These are phyloP conservation scores for Drosophila pseudotalamancana DNA, from an alignment of 2,888 invertebrate genomes.

Conservation along the genomic window DNA sequence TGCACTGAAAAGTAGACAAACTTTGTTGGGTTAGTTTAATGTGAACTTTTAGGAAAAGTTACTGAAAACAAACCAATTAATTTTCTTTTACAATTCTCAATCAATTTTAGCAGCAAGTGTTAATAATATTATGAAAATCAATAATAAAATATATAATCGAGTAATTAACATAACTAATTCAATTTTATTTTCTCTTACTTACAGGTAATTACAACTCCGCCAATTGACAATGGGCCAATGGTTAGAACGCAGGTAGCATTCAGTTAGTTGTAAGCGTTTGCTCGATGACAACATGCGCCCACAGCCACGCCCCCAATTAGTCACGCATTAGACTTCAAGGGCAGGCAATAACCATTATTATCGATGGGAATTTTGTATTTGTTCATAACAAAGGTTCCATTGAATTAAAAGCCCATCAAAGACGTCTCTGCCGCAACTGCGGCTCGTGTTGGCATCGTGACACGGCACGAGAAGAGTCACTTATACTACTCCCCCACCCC, in stretches of 20 bases:
- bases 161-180: conserved; percentile 30
- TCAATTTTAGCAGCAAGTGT: background rate
- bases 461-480: conserved; percentile 21
- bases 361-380: conserved; percentile 23
- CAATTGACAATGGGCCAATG: conserved; percentile 5
- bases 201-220: conserved; percentile 56
- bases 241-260: conserved; percentile 2
- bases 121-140: background rate
- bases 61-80: too few species aligned
- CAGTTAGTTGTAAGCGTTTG: conserved; percentile 11
- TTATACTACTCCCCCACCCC: too few species aligned
- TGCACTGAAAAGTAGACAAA: too few species aligned
- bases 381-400: conserved; percentile 2
- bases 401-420: conserved; percentile 45
- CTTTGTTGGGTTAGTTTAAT: too few species aligned
- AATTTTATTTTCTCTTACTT: conserved; percentile 39
- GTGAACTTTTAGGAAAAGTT: too few species aligned
- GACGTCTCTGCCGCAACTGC: conserved; percentile 24
- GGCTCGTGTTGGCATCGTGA: conserved; percentile 26
- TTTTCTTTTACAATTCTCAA: background rate
- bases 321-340: conserved; percentile 14
- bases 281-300: background rate
- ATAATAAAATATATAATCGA: background rate
- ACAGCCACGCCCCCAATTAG: conserved; percentile 31
- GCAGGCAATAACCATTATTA: conserved; percentile 25